Evolutionary conservation across 2,797 vertebrate species (phyloP).

Genomic region (Huso huso): DNA sequence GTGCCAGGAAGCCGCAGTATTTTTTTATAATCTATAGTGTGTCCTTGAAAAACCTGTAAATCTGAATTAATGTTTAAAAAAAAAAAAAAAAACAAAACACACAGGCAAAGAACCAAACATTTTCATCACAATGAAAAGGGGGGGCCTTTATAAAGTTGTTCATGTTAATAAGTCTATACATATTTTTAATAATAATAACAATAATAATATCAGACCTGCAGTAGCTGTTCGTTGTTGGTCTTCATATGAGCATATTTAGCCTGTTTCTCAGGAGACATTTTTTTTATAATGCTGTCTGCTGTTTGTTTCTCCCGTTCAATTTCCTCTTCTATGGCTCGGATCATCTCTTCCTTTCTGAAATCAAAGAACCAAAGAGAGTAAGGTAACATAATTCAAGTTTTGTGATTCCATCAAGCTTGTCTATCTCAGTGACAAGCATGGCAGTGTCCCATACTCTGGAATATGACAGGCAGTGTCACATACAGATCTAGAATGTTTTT

Average conservation of each 20-base stretch:
- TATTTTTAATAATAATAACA: not conserved
- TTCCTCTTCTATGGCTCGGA: conserved; percentile 71
- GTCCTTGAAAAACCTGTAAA: no score
- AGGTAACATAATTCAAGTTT: no score
- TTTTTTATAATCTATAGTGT: no score
- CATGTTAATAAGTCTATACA: not conserved
- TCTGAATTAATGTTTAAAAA: no score
- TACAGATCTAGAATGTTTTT: no score
- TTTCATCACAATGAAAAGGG: not conserved
- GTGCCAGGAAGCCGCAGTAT: no score
- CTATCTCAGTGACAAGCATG: no score
- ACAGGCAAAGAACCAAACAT: no score
- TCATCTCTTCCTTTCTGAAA: conserved; percentile 78
- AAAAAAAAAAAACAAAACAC: no score
- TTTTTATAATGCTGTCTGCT: conserved; percentile 78
- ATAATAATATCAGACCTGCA: conserved; percentile 61
- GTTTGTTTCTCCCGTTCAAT: conserved; percentile 71
- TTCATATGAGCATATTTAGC: conserved; percentile 79
- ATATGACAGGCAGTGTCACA: no score
- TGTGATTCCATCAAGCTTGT: no score
- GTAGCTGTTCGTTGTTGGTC: conserved; percentile 72
- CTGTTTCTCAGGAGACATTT: conserved; percentile 77
- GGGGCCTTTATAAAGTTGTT: not conserved
- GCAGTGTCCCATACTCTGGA: no score
- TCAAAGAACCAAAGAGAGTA: conserved; percentile 16